Base-by-base conservation (phyloP, 2,888 invertebrate genomes). In the Poecilus cupreus region DNA sequence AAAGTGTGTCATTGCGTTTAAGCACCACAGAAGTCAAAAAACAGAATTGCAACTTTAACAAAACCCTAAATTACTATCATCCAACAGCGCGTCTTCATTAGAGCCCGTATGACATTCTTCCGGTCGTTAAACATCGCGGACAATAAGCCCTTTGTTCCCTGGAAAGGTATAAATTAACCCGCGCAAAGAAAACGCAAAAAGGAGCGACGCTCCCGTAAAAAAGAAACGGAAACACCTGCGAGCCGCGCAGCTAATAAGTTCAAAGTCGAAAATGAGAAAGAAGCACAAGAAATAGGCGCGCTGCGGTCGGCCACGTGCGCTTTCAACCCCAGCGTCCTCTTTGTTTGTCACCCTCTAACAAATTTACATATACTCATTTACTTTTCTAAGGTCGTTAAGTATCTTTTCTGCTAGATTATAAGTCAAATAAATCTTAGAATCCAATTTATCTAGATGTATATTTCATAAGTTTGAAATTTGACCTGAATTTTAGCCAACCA, bases 141-240 rank as follows among this genome's bases (percentile, higher is more conserved):
- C 76, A 76, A 76, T 76, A 54, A 32, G 54, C n/a, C 57, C 22
- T 76, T 76, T 51, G 51, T 54, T 54, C 20, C 54, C 37, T 32
- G 11, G 74, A 54, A 26, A 51, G 76, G 37, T 37, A 76, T 76
- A 54, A 76, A 76, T 76, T 76, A 76, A 54, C 37, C 54, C 26
- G 37, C 70, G 54, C 37, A 76, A 51, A 76, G 75, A 76, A 76
- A 57, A 76, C 51, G 76, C 57, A 37, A 39, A 70, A 70, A 39
- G 49, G 8, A 13, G 60, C n/a, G 60, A 11, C 1, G 64, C 51
- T 18, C 10, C 32, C 11, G 64, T 37, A 68, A 24, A 22, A 37
- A 76, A 51, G 54, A 76, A 76, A 57, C 26, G 76, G 76, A 76
- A 76, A 76, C 76, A 76, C 57, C 54, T 76, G 76, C 76, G 51